phyloP scores from a whole-genome alignment of 1,140 invertebrate genomes.

The Aphidius gifuensis region DNA sequence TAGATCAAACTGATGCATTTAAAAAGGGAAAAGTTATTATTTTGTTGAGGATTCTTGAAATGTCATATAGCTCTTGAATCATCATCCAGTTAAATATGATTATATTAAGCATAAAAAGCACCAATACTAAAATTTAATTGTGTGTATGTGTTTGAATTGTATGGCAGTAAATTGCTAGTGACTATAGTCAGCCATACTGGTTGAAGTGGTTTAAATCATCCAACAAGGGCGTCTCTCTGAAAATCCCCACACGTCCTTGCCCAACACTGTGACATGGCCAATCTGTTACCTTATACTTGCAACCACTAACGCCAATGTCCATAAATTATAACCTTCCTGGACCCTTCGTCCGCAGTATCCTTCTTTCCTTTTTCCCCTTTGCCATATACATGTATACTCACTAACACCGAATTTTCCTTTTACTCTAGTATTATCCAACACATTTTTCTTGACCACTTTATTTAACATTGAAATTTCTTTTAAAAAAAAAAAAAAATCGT shows the following conservation, averaged over 20 bases:
- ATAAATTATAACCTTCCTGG: slow-evolving; percentile 28
- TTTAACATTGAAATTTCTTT: too few relatives aligned
- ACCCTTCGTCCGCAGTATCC: neutral
- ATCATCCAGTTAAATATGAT: too few relatives aligned
- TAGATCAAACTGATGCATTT: too few relatives aligned
- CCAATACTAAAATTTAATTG: slow-evolving; percentile 5
- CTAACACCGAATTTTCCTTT: too few relatives aligned
- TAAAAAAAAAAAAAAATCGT: too few relatives aligned
- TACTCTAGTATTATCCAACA: too few relatives aligned
- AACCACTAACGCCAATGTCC: slow-evolving; percentile 25
- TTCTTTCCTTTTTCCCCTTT: neutral
- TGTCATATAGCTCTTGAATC: too few relatives aligned
- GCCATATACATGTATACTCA: too few relatives aligned
- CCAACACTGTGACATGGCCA: slow-evolving; percentile 28
- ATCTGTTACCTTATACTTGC: slow-evolving; percentile 32
- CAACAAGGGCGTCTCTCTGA: slow-evolving; percentile 13
- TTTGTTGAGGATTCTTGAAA: neutral
- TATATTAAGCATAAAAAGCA: neutral
- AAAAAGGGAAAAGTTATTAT: neutral
- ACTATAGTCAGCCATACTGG: slow-evolving; percentile 3
- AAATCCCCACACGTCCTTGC: slow-evolving; percentile 29
- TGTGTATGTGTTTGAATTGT: neutral
- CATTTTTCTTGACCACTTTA: too few relatives aligned
- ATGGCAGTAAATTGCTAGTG: neutral
- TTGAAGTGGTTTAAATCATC: slow-evolving; percentile 31